phyloP scores from a whole-genome alignment of 30 jellyfish, hydroid and myxozoan genomes.

The Mastigias papua region DNA sequence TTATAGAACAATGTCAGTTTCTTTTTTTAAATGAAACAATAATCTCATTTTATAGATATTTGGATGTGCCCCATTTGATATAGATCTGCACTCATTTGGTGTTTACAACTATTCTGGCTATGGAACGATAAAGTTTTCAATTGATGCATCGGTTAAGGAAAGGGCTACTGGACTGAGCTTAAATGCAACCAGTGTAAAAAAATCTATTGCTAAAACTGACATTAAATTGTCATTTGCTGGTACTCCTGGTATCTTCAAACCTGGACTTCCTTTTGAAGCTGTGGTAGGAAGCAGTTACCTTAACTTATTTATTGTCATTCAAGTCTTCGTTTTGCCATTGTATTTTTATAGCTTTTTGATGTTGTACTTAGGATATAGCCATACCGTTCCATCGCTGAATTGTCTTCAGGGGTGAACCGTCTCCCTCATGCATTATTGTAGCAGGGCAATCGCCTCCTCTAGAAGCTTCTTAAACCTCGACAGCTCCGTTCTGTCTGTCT shows the following conservation, averaged over 20 bases:
- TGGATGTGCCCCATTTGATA: constrained; percentile 62
- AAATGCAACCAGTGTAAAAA: constrained; percentile 52
- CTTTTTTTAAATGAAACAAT: neutral
- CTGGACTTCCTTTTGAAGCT: constrained; percentile 88
- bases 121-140: neutral
- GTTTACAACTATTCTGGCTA: constrained; percentile 39
- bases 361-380: no score
- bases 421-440: no score
- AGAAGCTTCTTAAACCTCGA: no score
- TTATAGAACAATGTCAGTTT: neutral
- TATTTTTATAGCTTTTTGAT: no score
- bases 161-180: constrained; percentile 79
- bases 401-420: no score
- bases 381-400: no score
- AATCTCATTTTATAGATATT: constrained; percentile 12
- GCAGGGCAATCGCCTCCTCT: no score
- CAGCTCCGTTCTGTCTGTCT: no score
- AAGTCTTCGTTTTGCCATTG: no score
- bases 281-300: constrained; percentile 80
- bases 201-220: constrained; percentile 15
- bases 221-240: constrained; percentile 77
- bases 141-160: constrained; percentile 82
- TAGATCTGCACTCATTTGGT: constrained; percentile 34
- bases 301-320: no score
- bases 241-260: constrained; percentile 82